These are phyloP conservation scores for Acanthosepion pharaonis DNA, from an alignment of 2,888 invertebrate genomes.

Conservation along the genomic window DNA sequence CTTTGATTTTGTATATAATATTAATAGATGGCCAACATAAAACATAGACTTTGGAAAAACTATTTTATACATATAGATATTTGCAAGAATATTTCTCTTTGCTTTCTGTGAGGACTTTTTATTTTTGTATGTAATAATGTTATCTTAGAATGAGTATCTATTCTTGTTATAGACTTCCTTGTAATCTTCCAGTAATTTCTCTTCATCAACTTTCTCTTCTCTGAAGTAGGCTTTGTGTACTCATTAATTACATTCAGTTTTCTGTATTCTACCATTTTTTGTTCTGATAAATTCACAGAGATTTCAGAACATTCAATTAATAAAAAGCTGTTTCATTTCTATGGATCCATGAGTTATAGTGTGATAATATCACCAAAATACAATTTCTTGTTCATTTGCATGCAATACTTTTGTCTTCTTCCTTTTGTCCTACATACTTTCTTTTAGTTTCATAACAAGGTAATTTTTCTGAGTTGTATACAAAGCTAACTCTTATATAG, in stretches of 20 bases:
- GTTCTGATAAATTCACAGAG: neutral
- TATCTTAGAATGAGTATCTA: neutral
- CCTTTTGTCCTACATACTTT: no score
- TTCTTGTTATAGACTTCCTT: neutral
- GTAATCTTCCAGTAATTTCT: neutral
- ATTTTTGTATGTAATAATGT: neutral
- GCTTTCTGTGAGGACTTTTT: neutral
- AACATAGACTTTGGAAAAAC: neutral
- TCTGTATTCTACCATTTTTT: neutral
- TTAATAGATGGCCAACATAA: neutral
- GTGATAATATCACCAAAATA: no score
- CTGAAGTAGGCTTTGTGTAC: neutral
- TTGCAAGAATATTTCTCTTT: neutral
- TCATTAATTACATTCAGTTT: neutral
- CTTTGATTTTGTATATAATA: neutral
- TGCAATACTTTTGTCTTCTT: no score
- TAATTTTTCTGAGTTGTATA: no score
- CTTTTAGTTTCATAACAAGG: no score
- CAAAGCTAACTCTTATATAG: no score
- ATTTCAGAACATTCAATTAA: neutral
- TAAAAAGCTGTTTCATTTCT: neutral
- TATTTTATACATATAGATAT: neutral
- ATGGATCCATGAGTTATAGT: no score
- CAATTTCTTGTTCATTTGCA: no score
- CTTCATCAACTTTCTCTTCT: neutral